Base-by-base conservation (phyloP, 2,797 vertebrate genomes). In the Rhodeus uyekii region DNA sequence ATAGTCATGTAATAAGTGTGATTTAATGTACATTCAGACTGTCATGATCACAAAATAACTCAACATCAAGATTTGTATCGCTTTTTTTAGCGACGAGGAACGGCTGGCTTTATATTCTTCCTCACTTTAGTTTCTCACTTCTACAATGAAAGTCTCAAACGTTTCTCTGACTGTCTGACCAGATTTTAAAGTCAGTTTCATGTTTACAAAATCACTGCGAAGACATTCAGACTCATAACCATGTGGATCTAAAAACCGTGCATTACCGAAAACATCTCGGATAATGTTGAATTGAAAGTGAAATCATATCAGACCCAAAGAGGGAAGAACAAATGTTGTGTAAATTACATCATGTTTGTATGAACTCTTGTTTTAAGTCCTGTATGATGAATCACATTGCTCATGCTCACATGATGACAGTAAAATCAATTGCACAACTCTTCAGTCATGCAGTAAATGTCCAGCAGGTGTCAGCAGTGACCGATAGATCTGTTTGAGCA, bases 381-480 rank as follows among this genome's bases (percentile, higher is more conserved):
- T n/a, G 24, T 22, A 16, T 38, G 3, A 55, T 55, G 32, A 36
- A 4, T 55, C n/a, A 0, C n/a, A 74, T 53, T 55, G 32, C 71
- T 38, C 71, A 38, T 22, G 4, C 4, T 32, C 42, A 48, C 42
- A 22, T 48, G 68, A 24, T 24, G 10, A 74, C 22, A 55, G 14
- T 14, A 8, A 36, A 36, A 50, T 10, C 39, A 48, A 13, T 2
- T n/a, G 10, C 9, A 14, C 19, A 53, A 5, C 7, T 73, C 29
- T 3, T 24, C 13, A 2, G 5, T 38, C 10, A 38, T 16, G 13
- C 18, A 19, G 12, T 18, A 8, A 48, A 63, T 16, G 0, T 12
- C 58, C 92, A 91, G 88, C 76, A 91, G 92, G 85, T 80, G 90
- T 89, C 76, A 85, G 63, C 50, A 85, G 72, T 68, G 14, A 34